These are phyloP conservation scores for Calidris pugnax DNA, from an alignment of 2,113 vertebrate genomes.

Conservation along the genomic window DNA sequence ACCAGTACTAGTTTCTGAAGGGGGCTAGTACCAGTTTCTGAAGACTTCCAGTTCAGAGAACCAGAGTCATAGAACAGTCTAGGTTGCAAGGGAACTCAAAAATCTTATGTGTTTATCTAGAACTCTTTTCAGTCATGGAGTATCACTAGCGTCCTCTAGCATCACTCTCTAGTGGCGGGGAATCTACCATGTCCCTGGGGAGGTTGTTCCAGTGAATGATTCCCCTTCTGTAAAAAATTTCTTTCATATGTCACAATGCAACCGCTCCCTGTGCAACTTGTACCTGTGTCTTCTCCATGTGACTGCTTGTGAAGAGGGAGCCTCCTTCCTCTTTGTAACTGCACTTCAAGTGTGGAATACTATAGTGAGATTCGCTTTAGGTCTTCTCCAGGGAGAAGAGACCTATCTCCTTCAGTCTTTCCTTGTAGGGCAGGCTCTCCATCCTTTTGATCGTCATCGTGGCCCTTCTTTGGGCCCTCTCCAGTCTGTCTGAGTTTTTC, in stretches of 20 bases:
- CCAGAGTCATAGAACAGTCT: neutral
- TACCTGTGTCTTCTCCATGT: neutral
- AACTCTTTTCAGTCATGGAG: neutral
- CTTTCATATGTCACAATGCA: neutral
- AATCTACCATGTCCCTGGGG: neutral
- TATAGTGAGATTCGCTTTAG: neutral
- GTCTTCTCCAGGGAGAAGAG: neutral
- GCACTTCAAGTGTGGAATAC: neutral
- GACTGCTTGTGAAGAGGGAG: neutral
- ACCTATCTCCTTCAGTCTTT: neutral
- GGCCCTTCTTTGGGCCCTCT: neutral
- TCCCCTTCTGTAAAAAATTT: neutral
- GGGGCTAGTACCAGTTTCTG: neutral
- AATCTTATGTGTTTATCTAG: neutral
- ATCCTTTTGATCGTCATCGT: neutral
- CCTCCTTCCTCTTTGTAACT: neutral
- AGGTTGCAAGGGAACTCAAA: neutral
- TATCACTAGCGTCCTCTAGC: neutral
- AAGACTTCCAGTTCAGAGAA: neutral
- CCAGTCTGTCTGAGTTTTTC: neutral
- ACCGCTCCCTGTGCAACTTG: neutral
- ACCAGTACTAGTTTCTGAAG: neutral
- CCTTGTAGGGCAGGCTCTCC: neutral
- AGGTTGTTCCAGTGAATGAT: neutral
- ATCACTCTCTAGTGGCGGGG: neutral